phyloP scores from a whole-genome alignment of 1,140 invertebrate genomes.

The Rhopalosiphum maidis region DNA sequence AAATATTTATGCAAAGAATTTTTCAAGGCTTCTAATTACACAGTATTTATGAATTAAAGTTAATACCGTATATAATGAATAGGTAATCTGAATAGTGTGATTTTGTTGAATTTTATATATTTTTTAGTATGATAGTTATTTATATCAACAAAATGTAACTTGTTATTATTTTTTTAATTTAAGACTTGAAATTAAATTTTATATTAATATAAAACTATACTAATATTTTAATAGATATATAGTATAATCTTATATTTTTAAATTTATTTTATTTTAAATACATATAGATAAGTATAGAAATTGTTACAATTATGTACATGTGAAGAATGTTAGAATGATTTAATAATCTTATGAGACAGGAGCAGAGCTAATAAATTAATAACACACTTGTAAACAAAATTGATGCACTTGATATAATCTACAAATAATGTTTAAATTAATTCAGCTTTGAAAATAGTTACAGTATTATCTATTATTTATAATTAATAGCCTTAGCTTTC shows the following conservation, averaged over 20 bases:
- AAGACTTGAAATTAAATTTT: background rate
- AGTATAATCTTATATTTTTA: background rate
- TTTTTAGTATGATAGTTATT: background rate
- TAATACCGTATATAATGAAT: too few relatives aligned
- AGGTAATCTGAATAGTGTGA: too few relatives aligned
- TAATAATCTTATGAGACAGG: constrained; percentile 14
- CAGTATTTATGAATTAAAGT: too few relatives aligned
- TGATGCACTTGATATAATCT: background rate
- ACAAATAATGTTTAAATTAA: background rate
- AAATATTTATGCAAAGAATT: too few relatives aligned
- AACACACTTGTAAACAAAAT: background rate
- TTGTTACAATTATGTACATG: background rate
- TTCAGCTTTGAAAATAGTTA: background rate
- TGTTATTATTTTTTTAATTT: background rate
- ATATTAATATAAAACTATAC: background rate
- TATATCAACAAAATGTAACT: background rate
- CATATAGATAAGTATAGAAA: too few relatives aligned
- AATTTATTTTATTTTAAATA: constrained; percentile 4
- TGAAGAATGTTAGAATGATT: constrained; percentile 2
- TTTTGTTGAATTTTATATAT: background rate
- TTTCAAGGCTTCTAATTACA: too few relatives aligned
- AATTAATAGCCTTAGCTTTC: background rate
- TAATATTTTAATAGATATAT: background rate
- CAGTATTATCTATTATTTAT: background rate
- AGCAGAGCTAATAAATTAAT: background rate